Base-by-base conservation (phyloP, 2,888 invertebrate genomes). In the Platycheirus rosarum region DNA sequence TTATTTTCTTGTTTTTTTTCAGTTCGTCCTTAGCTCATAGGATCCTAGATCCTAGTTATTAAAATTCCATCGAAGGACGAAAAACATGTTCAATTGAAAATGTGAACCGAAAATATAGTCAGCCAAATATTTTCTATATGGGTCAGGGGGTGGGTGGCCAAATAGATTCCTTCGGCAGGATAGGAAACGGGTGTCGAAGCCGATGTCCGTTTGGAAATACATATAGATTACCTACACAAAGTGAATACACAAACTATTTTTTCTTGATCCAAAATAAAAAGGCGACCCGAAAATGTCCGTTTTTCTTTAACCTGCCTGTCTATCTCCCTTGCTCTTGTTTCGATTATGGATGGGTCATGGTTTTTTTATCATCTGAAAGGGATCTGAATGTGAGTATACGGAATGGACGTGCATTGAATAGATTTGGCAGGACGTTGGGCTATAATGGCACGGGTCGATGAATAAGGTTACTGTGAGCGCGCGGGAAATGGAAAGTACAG, bases 21-120 rank as follows among this genome's bases (percentile, higher is more conserved):
- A 23, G 18, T 32, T 60, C 40, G 20, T 37, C 57, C 20, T 29
- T 51, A 42, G 29, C 48, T 48, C 48, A 62, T 42, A 68, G 62
- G 37, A 62, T 74, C 74, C 76, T 71, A 76, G 37, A 62, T 74
- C 74, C 76, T 71, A 76, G 75, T 80, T 80, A 80, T 80, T 80
- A 80, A 80, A 76, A 80, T 80, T 80, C 80, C 80, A 80, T 80
- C 70, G 80, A 75, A 71, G 80, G 80, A 76, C 75, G 65, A 57
- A 80, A 75, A 80, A 71, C 76, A 80, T 75, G 75, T 80, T 75
- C 76, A 80, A 75, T 76, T 80, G 70, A 77, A 60, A 60, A 60
- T 70, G 42, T 65, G 49, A 55, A 42, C 49, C 35, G 23, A 76
- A 69, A 76, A 69, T 62, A 53, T 51, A 55, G 63, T 48, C 51